phyloP scores from a whole-genome alignment of 2,888 invertebrate genomes.

The Diarsia rubi region DNA sequence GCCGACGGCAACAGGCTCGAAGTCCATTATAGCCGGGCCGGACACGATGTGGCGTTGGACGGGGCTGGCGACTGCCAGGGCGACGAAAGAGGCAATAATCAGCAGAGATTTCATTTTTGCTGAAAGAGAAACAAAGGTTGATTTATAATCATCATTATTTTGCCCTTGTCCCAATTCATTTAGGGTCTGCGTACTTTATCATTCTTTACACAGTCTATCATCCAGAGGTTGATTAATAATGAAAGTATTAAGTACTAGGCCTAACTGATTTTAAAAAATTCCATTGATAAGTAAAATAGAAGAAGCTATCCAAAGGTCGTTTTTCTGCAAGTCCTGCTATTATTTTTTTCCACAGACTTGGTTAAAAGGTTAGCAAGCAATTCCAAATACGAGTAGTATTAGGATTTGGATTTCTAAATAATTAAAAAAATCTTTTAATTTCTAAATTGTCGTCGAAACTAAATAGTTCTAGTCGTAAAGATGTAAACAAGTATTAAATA shows the following conservation, averaged over 20 bases:
- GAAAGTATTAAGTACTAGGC: not conserved
- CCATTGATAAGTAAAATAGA: not conserved
- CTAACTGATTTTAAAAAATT: not conserved
- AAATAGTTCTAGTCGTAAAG: not conserved
- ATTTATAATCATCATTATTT: no score
- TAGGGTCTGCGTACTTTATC: no score
- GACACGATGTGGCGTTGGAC: constrained; percentile 56
- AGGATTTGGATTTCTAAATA: not conserved
- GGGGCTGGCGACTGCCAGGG: constrained; percentile 66
- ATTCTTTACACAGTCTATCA: no score
- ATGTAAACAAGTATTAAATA: not conserved
- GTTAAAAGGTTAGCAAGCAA: not conserved
- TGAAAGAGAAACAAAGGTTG: constrained; percentile 25
- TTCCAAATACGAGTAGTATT: not conserved
- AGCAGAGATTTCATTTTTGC: constrained; percentile 64
- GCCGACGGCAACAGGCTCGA: constrained; percentile 53
- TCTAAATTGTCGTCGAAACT: not conserved
- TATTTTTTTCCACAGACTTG: not conserved
- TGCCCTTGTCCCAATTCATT: no score
- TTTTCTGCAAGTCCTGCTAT: no score
- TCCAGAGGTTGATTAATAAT: not conserved
- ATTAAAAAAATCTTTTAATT: not conserved
- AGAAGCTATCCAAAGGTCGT: not conserved
- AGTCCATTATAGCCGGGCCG: constrained; percentile 65
- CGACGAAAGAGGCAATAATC: constrained; percentile 61